phyloP scores from a whole-genome alignment of 2,797 vertebrate genomes.

The Pantherophis vulpinus region DNA sequence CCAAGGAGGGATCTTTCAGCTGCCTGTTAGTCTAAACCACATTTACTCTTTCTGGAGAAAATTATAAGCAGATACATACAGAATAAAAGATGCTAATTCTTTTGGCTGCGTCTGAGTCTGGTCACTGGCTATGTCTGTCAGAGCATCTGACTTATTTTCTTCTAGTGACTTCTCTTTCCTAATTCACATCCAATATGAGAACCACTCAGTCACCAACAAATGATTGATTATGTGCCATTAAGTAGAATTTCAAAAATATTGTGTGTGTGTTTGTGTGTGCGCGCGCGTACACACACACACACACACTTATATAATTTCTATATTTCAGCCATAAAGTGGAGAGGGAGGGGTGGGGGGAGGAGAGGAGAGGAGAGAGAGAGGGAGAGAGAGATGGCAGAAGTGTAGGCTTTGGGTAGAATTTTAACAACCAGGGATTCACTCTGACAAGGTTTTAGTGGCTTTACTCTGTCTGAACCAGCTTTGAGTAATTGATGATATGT shows the following conservation, averaged over 20 bases:
- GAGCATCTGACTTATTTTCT: constrained; percentile 7
- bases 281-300: too few species aligned
- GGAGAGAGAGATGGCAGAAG: too few species aligned
- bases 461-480: neutral
- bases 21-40: constrained; percentile 27
- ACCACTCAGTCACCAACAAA: neutral
- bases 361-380: too few species aligned
- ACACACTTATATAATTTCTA: too few species aligned
- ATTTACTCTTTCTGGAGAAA: constrained; percentile 25
- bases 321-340: too few species aligned
- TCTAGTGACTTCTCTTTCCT: constrained; percentile 13
- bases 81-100: neutral
- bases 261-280: too few species aligned
- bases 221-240: neutral
- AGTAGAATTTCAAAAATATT: neutral
- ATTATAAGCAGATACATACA: constrained; percentile 29
- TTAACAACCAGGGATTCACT: neutral
- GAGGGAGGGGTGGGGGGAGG: too few species aligned
- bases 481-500: neutral
- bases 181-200: neutral
- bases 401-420: too few species aligned
- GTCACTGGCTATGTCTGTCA: constrained; percentile 19
- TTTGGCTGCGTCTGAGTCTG: constrained; percentile 20
- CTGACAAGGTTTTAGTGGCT: neutral
- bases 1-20: constrained; percentile 28